phyloP scores from a whole-genome alignment of 1,140 invertebrate genomes.

The Drosophila melanica region DNA sequence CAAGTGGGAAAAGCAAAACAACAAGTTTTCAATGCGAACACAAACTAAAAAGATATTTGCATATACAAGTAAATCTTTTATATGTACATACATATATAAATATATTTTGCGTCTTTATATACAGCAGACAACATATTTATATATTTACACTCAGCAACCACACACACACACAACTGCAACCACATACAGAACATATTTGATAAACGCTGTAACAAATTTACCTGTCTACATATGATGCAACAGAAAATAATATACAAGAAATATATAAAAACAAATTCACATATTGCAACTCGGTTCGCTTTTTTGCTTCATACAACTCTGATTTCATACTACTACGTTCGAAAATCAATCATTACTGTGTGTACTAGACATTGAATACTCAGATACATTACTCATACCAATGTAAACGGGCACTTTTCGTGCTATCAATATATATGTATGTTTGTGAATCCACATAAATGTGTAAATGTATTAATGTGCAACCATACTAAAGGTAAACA shows the following conservation, averaged over 20 bases:
- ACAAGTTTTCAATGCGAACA: slow-evolving; percentile 28
- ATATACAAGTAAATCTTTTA: slow-evolving; percentile 45
- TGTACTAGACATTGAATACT: slow-evolving; percentile 22
- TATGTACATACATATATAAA: slow-evolving; percentile 53
- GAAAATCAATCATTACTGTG: slow-evolving; percentile 18
- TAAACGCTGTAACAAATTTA: slow-evolving; percentile 38
- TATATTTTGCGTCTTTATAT: slow-evolving; percentile 78
- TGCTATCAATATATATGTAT: slow-evolving; percentile 12
- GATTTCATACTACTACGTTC: slow-evolving; percentile 24
- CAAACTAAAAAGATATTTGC: slow-evolving; percentile 34
- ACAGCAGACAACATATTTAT: slow-evolving; percentile 65
- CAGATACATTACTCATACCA: slow-evolving; percentile 18
- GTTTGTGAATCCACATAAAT: slow-evolving; percentile 23
- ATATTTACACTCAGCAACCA: slow-evolving; percentile 55
- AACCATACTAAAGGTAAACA: slow-evolving; percentile 14
- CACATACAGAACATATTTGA: slow-evolving; percentile 24
- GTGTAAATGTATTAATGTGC: slow-evolving; percentile 34
- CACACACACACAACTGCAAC: slow-evolving; percentile 18
- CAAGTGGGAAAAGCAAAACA: slow-evolving; percentile 1
- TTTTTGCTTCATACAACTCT: slow-evolving; percentile 61
- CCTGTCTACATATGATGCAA: slow-evolving; percentile 24
- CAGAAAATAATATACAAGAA: slow-evolving; percentile 20
- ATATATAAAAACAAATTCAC: slow-evolving; percentile 18
- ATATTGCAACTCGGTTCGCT: slow-evolving; percentile 50
- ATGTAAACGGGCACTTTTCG: slow-evolving; percentile 24